A percentile compares a stretch with the other conserved stretches of the same genome.
These are phyloP conservation scores for Villa cingulata DNA, from an alignment of 2,888 invertebrate species.

Conservation along the genomic window DNA sequence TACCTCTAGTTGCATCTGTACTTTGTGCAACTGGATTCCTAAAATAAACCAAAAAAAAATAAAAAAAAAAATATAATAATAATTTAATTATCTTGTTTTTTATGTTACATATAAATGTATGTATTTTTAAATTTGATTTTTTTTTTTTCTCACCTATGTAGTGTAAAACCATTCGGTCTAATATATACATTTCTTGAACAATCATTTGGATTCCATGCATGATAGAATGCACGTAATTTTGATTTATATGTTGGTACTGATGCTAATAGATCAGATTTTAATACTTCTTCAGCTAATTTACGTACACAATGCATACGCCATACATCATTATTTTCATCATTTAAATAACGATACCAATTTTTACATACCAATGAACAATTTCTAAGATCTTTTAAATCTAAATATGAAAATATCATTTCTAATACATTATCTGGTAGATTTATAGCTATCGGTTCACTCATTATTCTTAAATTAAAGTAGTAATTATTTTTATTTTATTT, in stretches of 20 bases:
- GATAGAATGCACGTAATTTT: constrained; percentile 82
- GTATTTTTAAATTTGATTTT: too few relatives aligned
- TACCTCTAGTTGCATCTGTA: constrained; percentile 86
- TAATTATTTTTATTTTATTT: too few relatives aligned
- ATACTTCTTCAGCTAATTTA: constrained; percentile 67
- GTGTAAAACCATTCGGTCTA: constrained; percentile 91
- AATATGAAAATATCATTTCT: constrained; percentile 83
- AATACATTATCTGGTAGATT: constrained; percentile 65
- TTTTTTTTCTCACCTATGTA: constrained; percentile 63
- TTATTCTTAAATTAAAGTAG: too few relatives aligned
- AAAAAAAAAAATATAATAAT: background rate
- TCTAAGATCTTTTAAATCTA: constrained; percentile 71
- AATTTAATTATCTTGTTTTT: background rate
- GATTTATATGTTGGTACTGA: constrained; percentile 84
- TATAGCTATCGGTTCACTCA: constrained; percentile 48
- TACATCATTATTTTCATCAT: constrained; percentile 88
- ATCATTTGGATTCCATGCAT: constrained; percentile 96
- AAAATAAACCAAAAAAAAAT: constrained; percentile 5
- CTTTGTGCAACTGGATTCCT: constrained; percentile 97
- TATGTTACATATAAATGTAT: background rate
- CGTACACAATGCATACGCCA: constrained; percentile 84
- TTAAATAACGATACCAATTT: constrained; percentile 79
- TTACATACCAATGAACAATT: constrained; percentile 88
- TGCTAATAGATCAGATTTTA: constrained; percentile 82
- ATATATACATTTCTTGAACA: constrained; percentile 95